Evolutionary conservation across 2,888 invertebrate genomes (phyloP).

Genomic region (Leptopilina syphax): DNA sequence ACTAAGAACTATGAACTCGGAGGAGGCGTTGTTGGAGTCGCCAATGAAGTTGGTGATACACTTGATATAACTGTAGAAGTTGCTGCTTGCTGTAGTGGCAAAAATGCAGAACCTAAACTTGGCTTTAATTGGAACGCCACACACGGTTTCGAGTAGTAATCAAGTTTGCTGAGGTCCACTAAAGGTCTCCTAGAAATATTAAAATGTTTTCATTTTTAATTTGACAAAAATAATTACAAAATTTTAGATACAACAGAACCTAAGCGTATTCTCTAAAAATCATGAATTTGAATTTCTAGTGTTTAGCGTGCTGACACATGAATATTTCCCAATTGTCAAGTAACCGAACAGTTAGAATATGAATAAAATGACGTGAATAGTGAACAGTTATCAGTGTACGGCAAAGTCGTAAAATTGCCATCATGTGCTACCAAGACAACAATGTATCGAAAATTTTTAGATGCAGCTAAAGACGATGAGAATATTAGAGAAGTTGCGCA

Average conservation of each 20-base stretch:
- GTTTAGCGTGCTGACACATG: no score
- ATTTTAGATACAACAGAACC: no score
- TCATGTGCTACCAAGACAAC: neutral
- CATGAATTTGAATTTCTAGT: no score
- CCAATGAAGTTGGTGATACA: slow-evolving; percentile 72
- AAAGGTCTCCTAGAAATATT: slow-evolving; percentile 74
- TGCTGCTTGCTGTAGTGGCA: slow-evolving; percentile 81
- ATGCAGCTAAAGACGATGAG: neutral
- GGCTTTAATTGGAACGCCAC: slow-evolving; percentile 87
- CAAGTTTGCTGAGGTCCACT: slow-evolving; percentile 77
- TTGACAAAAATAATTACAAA: neutral
- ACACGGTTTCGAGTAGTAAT: slow-evolving; percentile 81
- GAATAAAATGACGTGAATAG: no score
- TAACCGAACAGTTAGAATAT: no score
- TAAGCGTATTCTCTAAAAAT: no score
- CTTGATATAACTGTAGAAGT: slow-evolving; percentile 70
- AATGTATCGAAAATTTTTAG: neutral
- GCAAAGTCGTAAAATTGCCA: neutral
- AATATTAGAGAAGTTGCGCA: neutral
- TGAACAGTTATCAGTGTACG: neutral
- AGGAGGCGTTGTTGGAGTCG: slow-evolving; percentile 74
- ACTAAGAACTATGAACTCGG: slow-evolving; percentile 73
- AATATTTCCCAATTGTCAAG: no score
- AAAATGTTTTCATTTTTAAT: slow-evolving; percentile 43
- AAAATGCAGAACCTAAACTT: slow-evolving; percentile 89